Evolutionary conservation across 2,797 vertebrate species (phyloP).

Genomic region (Chaetodon trifasciatus): DNA sequence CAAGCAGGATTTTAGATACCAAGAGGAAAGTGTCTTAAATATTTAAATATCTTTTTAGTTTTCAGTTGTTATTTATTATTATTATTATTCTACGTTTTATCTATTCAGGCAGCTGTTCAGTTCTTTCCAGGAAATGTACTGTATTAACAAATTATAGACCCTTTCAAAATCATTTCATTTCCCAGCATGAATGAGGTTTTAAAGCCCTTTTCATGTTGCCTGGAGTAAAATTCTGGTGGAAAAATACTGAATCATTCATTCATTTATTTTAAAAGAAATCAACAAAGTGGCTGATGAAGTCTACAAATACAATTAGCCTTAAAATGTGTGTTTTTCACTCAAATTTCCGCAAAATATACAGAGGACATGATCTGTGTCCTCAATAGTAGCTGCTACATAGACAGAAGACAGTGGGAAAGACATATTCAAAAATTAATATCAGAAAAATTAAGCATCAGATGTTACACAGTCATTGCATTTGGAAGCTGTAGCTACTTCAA

Average conservation of each 20-base stretch:
- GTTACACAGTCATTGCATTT: not conserved
- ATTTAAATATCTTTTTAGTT: not conserved
- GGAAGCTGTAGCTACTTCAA: not conserved
- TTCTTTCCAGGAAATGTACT: not conserved
- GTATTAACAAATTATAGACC: not conserved
- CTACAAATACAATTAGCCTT: not conserved
- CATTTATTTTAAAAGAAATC: not conserved
- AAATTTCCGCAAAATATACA: too few relatives aligned
- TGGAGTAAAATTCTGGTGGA: not conserved
- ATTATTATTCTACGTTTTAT: not conserved
- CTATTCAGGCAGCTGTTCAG: not conserved
- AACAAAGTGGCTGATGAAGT: not conserved
- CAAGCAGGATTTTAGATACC: not conserved
- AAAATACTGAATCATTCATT: not conserved
- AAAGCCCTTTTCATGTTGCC: not conserved
- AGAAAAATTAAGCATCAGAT: not conserved
- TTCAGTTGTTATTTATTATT: not conserved
- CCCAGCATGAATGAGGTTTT: not conserved
- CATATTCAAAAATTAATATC: not conserved
- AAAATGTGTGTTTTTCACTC: not conserved
- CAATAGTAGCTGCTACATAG: too few relatives aligned
- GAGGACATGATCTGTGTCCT: too few relatives aligned
- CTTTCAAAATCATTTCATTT: not conserved
- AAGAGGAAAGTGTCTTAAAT: not conserved
- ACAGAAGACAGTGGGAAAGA: not conserved